Conservation (phyloP, 30 jellyfish, hydroid and myxozoan genomes). For the Nemopilema nomurai region DNA sequence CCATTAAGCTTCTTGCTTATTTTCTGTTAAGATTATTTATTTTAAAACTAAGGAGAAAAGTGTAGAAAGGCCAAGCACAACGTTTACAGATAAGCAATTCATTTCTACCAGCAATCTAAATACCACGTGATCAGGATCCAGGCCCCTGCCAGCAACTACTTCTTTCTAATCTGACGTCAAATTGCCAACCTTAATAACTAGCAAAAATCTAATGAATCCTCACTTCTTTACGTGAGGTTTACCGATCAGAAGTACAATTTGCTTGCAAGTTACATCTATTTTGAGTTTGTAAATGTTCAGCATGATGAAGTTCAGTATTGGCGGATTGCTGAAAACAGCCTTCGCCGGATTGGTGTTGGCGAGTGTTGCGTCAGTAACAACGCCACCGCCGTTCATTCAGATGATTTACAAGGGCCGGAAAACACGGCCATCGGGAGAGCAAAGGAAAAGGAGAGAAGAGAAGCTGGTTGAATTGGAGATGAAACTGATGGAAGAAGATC, state of each 20-base stretch:
- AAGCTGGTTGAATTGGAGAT: background rate
- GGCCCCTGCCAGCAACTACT: background rate
- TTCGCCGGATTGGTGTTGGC: background rate
- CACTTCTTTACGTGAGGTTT: background rate
- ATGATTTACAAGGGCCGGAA: conserved; percentile 5
- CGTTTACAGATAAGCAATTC: no score
- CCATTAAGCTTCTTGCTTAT: no score
- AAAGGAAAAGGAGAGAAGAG: conserved; percentile 1
- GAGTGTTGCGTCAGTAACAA: background rate
- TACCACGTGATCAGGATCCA: background rate
- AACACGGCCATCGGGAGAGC: conserved; percentile 5
- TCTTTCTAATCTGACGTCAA: background rate
- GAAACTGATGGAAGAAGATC: background rate
- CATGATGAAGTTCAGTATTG: background rate
- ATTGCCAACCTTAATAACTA: background rate
- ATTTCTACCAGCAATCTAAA: no score
- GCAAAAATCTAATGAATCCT: background rate
- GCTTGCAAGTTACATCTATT: background rate
- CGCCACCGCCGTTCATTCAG: background rate
- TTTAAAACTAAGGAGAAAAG: no score
- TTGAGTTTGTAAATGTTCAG: background rate
- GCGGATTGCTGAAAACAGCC: background rate
- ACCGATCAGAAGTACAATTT: background rate
- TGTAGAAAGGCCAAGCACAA: no score
- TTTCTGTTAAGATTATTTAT: no score